Percentiles rank a stretch among this genome's conserved stretches.
These are phyloP conservation scores for Ardeotis arabs DNA, from an alignment of 2,113 vertebrate genomes.

Conservation along the genomic window DNA sequence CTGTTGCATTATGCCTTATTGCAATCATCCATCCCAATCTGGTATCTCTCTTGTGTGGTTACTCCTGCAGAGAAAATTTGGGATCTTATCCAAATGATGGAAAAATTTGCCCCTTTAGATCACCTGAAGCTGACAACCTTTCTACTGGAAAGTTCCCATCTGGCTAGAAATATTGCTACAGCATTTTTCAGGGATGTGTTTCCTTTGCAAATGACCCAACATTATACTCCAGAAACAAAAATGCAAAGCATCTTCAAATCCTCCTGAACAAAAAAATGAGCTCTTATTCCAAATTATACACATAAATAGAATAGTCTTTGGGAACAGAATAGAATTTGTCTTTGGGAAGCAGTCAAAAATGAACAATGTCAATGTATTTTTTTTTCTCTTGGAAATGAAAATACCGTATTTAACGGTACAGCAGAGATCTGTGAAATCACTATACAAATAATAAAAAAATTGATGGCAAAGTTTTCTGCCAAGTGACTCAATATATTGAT, in stretches of 20 bases:
- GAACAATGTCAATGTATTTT: conserved; percentile 12
- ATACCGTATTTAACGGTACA: conserved; percentile 43
- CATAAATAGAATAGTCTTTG: not conserved
- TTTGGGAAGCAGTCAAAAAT: conserved; percentile 7
- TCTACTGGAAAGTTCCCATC: conserved; percentile 35
- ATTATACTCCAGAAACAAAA: conserved; percentile 4
- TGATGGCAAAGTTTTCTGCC: not conserved
- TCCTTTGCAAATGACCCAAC: conserved; percentile 41
- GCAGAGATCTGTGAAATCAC: conserved; percentile 17
- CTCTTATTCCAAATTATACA: conserved; percentile 25
- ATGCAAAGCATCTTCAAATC: not conserved
- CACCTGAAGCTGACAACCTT: conserved; percentile 51
- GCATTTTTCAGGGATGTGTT: conserved; percentile 19
- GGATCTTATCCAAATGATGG: conserved; percentile 41
- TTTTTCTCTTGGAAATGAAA: conserved; percentile 14
- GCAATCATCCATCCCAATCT: not conserved
- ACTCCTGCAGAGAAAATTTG: conserved; percentile 25
- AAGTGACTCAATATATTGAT: not conserved
- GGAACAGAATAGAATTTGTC: not conserved
- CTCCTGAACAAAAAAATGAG: conserved; percentile 1
- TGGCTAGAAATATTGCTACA: conserved; percentile 29
- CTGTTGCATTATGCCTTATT: not conserved
- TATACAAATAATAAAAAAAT: not conserved
- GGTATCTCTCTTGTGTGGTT: conserved; percentile 15
- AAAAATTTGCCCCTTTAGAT: conserved; percentile 33